phyloP scores from a whole-genome alignment of 2,797 vertebrate genomes.

The Gymnopithys bicolor region DNA sequence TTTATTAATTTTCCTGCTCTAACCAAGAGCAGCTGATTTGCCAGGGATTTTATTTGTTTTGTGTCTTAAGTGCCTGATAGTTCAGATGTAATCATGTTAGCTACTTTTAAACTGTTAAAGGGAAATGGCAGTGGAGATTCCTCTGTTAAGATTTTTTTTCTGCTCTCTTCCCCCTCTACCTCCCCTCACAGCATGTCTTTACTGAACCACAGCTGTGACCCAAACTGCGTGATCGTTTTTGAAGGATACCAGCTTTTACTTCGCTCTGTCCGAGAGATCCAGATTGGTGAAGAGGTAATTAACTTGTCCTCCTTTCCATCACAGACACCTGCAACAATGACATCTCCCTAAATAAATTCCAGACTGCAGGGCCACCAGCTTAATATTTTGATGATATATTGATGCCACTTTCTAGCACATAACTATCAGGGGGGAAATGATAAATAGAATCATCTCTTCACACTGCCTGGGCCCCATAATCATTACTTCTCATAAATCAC shows the following conservation, averaged over 20 bases:
- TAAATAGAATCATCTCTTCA: constrained; percentile 58
- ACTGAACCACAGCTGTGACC: constrained; percentile 95
- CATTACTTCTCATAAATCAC: constrained; percentile 63
- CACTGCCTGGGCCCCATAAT: constrained; percentile 68
- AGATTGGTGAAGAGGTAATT: constrained; percentile 90
- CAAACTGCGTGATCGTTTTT: constrained; percentile 94
- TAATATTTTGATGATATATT: constrained; percentile 74
- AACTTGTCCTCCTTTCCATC: constrained; percentile 61
- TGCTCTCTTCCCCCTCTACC: background rate
- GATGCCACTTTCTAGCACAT: constrained; percentile 50
- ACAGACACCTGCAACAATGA: constrained; percentile 47
- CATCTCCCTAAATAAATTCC: constrained; percentile 68
- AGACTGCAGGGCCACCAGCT: constrained; percentile 65
- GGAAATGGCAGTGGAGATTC: background rate
- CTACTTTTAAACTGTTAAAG: background rate
- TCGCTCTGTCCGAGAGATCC: constrained; percentile 84
- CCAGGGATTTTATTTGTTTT: constrained; percentile 13
- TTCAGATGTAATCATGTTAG: background rate
- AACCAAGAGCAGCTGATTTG: background rate
- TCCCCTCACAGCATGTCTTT: constrained; percentile 87
- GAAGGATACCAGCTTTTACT: constrained; percentile 87
- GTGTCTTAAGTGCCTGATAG: background rate
- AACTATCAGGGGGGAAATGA: constrained; percentile 55
- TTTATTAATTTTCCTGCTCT: background rate
- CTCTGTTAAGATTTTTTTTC: background rate